These are phyloP conservation scores for Virgularia gustaviana DNA, from an alignment of 92 coral and sea anemone genomes.

Conservation along the genomic window DNA sequence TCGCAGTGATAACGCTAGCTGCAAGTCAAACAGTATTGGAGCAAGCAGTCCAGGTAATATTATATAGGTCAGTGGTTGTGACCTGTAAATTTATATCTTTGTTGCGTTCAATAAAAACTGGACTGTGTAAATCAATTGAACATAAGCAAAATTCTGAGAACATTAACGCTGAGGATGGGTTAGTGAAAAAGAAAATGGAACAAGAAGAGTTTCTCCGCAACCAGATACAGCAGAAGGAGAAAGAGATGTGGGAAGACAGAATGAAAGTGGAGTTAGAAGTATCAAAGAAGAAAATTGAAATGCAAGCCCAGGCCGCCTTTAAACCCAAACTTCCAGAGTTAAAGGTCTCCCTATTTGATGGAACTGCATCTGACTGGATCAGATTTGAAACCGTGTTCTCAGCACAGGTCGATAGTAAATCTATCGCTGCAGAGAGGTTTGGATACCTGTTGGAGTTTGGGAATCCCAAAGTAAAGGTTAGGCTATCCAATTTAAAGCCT, in stretches of 20 bases:
- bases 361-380: constrained; percentile 54
- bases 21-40: no score
- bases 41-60: no score
- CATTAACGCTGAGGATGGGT: constrained; percentile 34
- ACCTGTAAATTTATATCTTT: no score
- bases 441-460: constrained; percentile 54
- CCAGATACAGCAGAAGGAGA: constrained; percentile 48
- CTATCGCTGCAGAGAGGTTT: constrained; percentile 48
- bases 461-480: constrained; percentile 43
- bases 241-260: constrained; percentile 47
- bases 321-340: constrained; percentile 45
- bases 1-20: no score
- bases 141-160: constrained; percentile 8
- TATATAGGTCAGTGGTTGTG: no score
- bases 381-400: constrained; percentile 57
- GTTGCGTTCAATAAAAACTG: no score
- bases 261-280: constrained; percentile 39
- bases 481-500: constrained; percentile 51
- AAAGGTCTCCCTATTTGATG: constrained; percentile 53
- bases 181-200: constrained; percentile 33
- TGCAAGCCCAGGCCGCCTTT: constrained; percentile 40
- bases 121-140: constrained; percentile 25
- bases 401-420: constrained; percentile 41
- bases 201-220: constrained; percentile 42
- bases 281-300: constrained; percentile 38